phyloP scores from a whole-genome alignment of 2,113 vertebrate genomes.

The Balaeniceps rex region DNA sequence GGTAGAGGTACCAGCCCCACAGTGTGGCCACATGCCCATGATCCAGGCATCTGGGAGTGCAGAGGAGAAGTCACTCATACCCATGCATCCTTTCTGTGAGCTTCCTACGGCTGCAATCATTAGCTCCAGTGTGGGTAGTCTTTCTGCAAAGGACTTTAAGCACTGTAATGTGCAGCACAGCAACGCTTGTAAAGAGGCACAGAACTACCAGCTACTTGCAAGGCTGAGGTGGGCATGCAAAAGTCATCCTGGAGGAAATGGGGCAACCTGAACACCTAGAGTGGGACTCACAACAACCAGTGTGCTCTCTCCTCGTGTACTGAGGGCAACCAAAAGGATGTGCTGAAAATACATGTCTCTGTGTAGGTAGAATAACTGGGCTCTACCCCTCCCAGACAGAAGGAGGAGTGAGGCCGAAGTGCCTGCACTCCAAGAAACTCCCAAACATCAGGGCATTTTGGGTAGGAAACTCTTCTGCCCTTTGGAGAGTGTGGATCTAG shows the following conservation, averaged over 20 bases:
- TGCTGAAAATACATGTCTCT: not conserved
- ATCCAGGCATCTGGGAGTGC: not conserved
- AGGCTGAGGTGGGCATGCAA: not conserved
- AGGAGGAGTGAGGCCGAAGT: not conserved
- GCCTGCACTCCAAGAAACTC: not conserved
- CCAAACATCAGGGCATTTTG: not conserved
- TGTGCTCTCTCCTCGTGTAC: not conserved
- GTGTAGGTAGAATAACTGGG: not conserved
- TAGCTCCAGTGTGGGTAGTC: not conserved
- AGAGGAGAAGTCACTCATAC: not conserved
- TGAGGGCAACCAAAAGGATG: not conserved
- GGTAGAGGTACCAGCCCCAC: not conserved
- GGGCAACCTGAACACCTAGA: not conserved
- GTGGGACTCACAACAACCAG: not conserved
- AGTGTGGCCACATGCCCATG: not conserved
- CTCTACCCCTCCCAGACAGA: not conserved
- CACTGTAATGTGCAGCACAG: not conserved
- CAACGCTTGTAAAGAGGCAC: not conserved
- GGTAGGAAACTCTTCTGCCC: not conserved
- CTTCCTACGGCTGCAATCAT: not conserved
- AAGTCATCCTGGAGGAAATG: not conserved
- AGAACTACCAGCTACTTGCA: not conserved
- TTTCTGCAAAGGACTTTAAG: not conserved
- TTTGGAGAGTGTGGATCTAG: not conserved
- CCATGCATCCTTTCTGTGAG: not conserved